These are phyloP conservation scores for Lasaia peninsularis DNA, from an alignment of 1,140 invertebrate species.

Conservation along the genomic window DNA sequence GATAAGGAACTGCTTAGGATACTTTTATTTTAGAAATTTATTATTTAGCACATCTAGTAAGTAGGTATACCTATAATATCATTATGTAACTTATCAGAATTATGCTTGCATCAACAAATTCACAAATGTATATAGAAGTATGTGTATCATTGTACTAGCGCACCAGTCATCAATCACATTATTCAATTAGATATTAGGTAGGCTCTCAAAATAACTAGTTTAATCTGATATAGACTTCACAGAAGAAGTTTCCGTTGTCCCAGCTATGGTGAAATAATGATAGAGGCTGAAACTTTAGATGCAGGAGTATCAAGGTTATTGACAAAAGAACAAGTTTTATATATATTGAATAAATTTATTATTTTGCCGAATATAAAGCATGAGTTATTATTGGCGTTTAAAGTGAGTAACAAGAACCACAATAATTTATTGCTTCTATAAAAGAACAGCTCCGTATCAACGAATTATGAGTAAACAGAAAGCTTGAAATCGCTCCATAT, in stretches of 20 bases:
- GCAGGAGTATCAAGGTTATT: slow-evolving; percentile 43
- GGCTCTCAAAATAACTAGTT: neutral
- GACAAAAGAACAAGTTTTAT: slow-evolving; percentile 57
- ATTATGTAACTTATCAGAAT: neutral
- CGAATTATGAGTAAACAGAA: no score
- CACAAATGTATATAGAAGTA: no score
- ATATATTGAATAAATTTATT: slow-evolving; percentile 52
- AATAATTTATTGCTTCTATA: no score
- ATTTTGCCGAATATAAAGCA: slow-evolving; percentile 50
- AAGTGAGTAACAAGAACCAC: no score
- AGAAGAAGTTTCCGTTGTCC: slow-evolving; percentile 57
- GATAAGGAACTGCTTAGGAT: no score
- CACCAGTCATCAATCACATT: neutral
- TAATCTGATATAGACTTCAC: slow-evolving; percentile 42
- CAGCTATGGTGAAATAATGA: slow-evolving; percentile 60
- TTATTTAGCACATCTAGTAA: no score
- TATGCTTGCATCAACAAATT: no score
- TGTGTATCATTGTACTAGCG: no score
- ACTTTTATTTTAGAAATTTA: no score
- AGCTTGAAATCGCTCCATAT: no score
- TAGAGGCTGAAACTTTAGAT: slow-evolving; percentile 47
- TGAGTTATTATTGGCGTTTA: slow-evolving; percentile 56
- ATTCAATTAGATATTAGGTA: neutral
- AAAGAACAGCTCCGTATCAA: no score
- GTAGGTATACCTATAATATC: no score